These are phyloP conservation scores for Himalopsyche phryganea DNA, from an alignment of 1,140 invertebrate genomes.

Conservation along the genomic window DNA sequence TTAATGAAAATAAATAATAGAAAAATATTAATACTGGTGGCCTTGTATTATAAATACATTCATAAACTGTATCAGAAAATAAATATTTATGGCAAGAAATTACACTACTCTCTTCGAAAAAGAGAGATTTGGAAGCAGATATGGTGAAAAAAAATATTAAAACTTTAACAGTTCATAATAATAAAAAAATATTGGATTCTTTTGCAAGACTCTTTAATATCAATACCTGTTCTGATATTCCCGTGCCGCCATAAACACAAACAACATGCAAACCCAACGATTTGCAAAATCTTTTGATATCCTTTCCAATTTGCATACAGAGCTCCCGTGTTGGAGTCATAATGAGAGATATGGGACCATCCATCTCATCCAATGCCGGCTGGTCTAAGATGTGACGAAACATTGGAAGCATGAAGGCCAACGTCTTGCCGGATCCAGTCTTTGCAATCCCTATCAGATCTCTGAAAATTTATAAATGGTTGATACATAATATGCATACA, in stretches of 20 bases:
- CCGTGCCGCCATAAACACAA: constrained; percentile 98
- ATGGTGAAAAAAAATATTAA: too few species aligned
- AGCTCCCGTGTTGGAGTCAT: constrained; percentile 98
- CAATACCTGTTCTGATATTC: constrained; percentile 82
- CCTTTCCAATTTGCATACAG: constrained; percentile 98
- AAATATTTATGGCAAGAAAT: too few species aligned
- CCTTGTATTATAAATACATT: too few species aligned
- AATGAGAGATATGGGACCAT: constrained; percentile 94
- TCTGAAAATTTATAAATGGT: constrained; percentile 51
- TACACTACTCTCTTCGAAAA: too few species aligned
- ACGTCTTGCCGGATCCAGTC: constrained; percentile 97
- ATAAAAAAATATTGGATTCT: too few species aligned
- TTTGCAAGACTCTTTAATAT: too few species aligned
- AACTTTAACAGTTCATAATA: too few species aligned
- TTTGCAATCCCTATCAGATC: constrained; percentile 99
- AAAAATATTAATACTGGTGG: too few species aligned
- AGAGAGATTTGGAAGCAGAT: too few species aligned
- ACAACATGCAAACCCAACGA: constrained; percentile 82
- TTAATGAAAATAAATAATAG: constrained; percentile 51
- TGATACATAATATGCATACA: too few species aligned
- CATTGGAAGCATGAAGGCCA: constrained; percentile 98
- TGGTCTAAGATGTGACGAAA: constrained; percentile 97
- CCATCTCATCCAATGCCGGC: constrained; percentile 85
- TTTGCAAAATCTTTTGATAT: constrained; percentile 95
- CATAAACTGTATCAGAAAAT: too few species aligned